Base-by-base conservation (phyloP, 2,797 vertebrate species). In the Pipistrellus nathusii region DNA sequence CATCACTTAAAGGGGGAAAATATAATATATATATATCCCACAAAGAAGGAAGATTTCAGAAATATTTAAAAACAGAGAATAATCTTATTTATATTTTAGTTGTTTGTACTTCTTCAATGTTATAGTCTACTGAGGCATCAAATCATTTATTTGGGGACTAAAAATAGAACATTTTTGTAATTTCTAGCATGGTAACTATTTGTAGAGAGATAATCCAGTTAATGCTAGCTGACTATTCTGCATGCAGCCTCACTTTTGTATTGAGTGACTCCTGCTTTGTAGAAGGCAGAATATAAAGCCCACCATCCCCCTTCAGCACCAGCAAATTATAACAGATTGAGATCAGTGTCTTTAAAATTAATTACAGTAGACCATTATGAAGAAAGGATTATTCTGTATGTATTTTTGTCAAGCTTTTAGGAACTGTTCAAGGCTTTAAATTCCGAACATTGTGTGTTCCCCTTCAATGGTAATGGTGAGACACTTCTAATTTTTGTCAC, bases 81-180 rank as follows among this genome's bases (percentile, higher is more conserved):
- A 80, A 48, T 82, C 32, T 38, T 35, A 48, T 55, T 76, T 91
- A 12, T 78, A 57, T 64, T 85, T 90, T 72, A 90, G 46, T 51
- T 88, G 7, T 77, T 17, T 51, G 9, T 94, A 17, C 59, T 72
- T 73, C 76, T 84, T 48, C 92, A 89, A 66, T 55, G 5, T 32
- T 86, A 78, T 59, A 41, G 5, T 53, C 14, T 11, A 85, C 13
- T 41, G 30, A 75, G 25, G 6, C 21, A 59, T 92, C 71, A 84
- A 85, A 14, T 83, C 41, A 25, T 57, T 73, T 73, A 44, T 25
- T 55, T 88, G 32, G 25, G 14, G 51, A 15, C 23, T 44, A n/a
- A 85, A 95, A 88, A 73, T 30, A 72, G 46, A 84, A 14, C 83
- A 80, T 51, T 57, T 82, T 85, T 83, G 2, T 68, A 38, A 73